phyloP scores from a whole-genome alignment of 2,888 invertebrate genomes.

The Tiphia femorata region DNA sequence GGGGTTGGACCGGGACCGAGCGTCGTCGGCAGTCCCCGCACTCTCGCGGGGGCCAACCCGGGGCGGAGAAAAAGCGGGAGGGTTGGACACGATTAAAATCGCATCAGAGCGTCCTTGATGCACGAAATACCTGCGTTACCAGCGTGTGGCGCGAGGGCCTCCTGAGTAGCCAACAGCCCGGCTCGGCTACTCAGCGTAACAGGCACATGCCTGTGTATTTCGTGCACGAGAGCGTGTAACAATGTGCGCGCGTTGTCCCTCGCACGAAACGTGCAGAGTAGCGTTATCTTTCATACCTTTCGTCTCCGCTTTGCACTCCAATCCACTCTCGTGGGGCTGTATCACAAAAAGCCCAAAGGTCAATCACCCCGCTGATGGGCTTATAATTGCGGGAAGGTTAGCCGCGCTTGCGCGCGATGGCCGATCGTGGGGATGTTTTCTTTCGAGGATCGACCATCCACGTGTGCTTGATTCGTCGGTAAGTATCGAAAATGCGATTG shows the following conservation, averaged over 20 bases:
- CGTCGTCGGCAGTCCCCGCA: slow-evolving; percentile 22
- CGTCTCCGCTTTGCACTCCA: slow-evolving; percentile 33
- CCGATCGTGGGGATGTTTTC: neutral
- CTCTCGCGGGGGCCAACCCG: slow-evolving; percentile 1
- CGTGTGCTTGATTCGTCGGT: too few species aligned
- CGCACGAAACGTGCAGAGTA: slow-evolving; percentile 4
- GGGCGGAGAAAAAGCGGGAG: slow-evolving; percentile 38
- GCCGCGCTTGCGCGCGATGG: neutral
- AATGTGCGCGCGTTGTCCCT: slow-evolving; percentile 5
- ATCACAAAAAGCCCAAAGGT: slow-evolving; percentile 51
- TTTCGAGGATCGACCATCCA: too few species aligned
- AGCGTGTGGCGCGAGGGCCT: slow-evolving; percentile 13
- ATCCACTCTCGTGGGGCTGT: slow-evolving; percentile 22
- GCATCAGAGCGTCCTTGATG: slow-evolving; percentile 55
- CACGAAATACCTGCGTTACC: slow-evolving; percentile 57
- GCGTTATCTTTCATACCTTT: slow-evolving; percentile 33
- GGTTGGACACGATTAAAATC: slow-evolving; percentile 55
- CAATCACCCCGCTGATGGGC: slow-evolving; percentile 53
- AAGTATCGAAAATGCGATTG: too few species aligned
- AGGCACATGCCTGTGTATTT: neutral
- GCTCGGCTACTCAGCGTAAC: neutral
- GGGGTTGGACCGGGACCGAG: slow-evolving; percentile 40
- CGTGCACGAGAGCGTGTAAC: neutral
- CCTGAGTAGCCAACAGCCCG: slow-evolving; percentile 14
- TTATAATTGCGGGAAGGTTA: slow-evolving; percentile 56